Base-by-base conservation (phyloP, 2,113 vertebrate genomes). In the Typhlomys cinereus region DNA sequence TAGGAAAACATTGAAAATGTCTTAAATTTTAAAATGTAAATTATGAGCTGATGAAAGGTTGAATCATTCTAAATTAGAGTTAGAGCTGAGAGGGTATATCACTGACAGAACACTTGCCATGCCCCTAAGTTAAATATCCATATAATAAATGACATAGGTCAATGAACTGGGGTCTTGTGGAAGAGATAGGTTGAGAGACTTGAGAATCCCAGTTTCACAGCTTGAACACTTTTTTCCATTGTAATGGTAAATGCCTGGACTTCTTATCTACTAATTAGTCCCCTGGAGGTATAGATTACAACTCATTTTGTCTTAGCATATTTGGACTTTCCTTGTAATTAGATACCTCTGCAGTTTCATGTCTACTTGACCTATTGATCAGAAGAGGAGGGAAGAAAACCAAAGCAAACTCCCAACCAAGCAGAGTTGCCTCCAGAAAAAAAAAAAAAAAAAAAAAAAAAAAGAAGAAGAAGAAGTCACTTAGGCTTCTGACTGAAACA, bases 21-120 rank as follows among this genome's bases (percentile, higher is more conserved):
- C 61, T 39, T 69, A 36, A 64, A 59, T 52, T 85, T 69, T 48
- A 81, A 83, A 81, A 89, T 91, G 20, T 57, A 78, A 87, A 78
- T 61, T 23, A 74, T 46, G 2, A 36, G 62, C 34, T 87, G 4
- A 4, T 41, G 62, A 75, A 61, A 29, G 20, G 15, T 61, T 34
- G 25, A 75, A 39, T n/a, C 36, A 44, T 13, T 41, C 34, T 74
- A 41, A 92, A 80, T 34, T 67, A 8, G 34, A 70, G 18, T 46
- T 57, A 12, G 34, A 41, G 25, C 20, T 20, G 4, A 21, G 1
- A 27, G 21, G 48, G 7, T 50, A 70, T 12, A 18, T 34, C 54
- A 85, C 25, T 18, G 27, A 2, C 4, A n/a, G 39, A 79, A 29
- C 1, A 9, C 4, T 50, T 70, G 25, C 12, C 52, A 48, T 31